Evolutionary conservation across 2,888 invertebrate genomes (phyloP).

Genomic region (Tanytarsus gracilentus): DNA sequence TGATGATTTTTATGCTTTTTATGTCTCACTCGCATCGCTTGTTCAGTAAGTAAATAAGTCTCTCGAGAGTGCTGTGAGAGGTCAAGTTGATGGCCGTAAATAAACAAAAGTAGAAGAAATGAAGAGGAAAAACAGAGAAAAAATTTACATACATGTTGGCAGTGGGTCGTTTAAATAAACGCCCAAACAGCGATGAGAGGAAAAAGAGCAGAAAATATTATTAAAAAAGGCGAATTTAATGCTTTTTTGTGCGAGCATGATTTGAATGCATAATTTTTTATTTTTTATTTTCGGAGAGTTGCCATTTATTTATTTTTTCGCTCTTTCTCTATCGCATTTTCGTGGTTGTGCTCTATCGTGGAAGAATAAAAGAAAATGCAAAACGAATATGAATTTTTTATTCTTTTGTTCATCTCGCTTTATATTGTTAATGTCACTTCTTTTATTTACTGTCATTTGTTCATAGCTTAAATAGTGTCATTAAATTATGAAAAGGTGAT

Average conservation of each 20-base stretch:
- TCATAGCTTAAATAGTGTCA: neutral
- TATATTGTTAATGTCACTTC: neutral
- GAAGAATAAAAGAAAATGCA: constrained; percentile 15
- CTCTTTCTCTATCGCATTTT: neutral
- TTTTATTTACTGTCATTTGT: constrained; percentile 7
- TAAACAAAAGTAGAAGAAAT: neutral
- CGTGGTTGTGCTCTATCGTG: neutral
- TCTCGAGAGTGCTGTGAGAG: neutral
- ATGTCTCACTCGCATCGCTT: neutral
- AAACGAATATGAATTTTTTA: constrained; percentile 10
- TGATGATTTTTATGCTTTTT: neutral
- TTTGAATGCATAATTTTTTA: constrained; percentile 20
- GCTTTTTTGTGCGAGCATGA: constrained; percentile 14
- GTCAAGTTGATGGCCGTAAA: neutral
- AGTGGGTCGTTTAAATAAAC: too few relatives aligned
- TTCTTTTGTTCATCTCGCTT: neutral
- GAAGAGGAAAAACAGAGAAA: neutral
- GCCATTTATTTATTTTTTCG: neutral
- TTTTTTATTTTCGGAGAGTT: constrained; percentile 13
- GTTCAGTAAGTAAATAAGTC: too few relatives aligned
- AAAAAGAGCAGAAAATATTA: neutral
- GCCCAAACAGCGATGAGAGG: neutral
- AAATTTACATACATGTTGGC: too few relatives aligned
- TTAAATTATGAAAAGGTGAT: neutral
- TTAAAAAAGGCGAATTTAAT: constrained; percentile 11